Evolutionary conservation across 2,797 vertebrate species (phyloP), one percentile per base, ranked within the genome.

Genomic region (Lates japonicus): DNA sequence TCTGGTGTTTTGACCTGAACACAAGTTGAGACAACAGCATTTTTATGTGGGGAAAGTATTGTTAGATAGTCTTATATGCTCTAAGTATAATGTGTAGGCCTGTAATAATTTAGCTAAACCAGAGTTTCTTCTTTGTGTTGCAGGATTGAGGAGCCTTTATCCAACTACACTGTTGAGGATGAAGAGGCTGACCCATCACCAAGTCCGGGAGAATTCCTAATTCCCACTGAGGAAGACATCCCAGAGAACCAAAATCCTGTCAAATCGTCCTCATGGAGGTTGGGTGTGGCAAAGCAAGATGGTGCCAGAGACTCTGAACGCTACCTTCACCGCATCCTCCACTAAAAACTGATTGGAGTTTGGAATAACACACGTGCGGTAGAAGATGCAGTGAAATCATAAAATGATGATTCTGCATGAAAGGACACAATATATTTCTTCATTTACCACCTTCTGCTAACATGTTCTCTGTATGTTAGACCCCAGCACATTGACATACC

Each of bases 241-340:
- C 33, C 66, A 7, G 75, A 84, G 46, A 69, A 73, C 25, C 74
- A 59, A 67, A 89, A 81, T 52, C 80, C 83, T 20, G 71, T 84
- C 37, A 90, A 88, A 68, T 57, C 77, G 3, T 83, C 82, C 22
- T 81, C 91, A 1, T 84, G 86, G 87, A 85, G 84, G 63, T 1
- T 84, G 55, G 82, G 85, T 25, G 55, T 89, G 54, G 68, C 78
- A 2, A 88, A 80, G 39, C 75, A 88, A 48, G 87, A 77, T 55
- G 62, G 55, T 5, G 66, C 83, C 61, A 89, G 80, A 71, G 87
- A 94, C 81, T 88, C 92, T 14, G 94, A 95, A 13, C 92, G 84
- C 46, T 95, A 95, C 86, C 93, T 96, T 66, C 95, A 95, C 81
- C 90, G 83, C 52, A 90, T 95, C 81, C 88, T 93, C 58, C 87